phyloP scores from a whole-genome alignment of 2,888 invertebrate species.

The Oligia strigilis region DNA sequence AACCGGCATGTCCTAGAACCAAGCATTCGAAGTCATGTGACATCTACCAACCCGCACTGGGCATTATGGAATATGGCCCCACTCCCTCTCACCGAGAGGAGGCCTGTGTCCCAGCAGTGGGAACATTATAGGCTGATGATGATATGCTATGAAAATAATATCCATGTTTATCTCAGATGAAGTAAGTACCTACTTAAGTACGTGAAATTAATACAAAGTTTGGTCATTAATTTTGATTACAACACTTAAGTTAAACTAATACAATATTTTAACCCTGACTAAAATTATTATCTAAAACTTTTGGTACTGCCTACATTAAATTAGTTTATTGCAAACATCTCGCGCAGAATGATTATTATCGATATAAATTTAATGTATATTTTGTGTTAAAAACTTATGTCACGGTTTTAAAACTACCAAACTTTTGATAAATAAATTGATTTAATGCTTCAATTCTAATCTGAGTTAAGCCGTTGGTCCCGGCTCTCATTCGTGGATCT shows the following conservation, averaged over 20 bases:
- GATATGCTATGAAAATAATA: background rate
- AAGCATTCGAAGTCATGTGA: too few species aligned
- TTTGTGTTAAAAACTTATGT: background rate
- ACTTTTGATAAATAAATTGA: background rate
- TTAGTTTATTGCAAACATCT: conserved; percentile 27
- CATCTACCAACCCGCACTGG: too few species aligned
- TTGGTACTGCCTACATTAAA: background rate
- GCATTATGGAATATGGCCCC: too few species aligned
- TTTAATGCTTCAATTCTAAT: background rate
- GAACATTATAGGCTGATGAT: too few species aligned
- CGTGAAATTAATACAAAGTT: conserved; percentile 28
- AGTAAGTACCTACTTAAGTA: background rate
- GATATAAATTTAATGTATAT: background rate
- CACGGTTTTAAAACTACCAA: background rate
- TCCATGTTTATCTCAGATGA: background rate
- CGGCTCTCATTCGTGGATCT: too few species aligned
- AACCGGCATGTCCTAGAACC: too few species aligned
- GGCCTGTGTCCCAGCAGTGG: too few species aligned
- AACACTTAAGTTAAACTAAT: conserved; percentile 1
- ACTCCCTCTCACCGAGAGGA: too few species aligned
- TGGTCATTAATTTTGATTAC: conserved; percentile 6
- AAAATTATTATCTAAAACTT: conserved; percentile 19
- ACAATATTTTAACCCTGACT: conserved; percentile 22
- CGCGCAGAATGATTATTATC: background rate
- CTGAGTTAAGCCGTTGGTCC: too few species aligned